Percentiles rank a stretch among this genome's conserved stretches.
These are phyloP conservation scores for Etheostoma perlongum DNA, from an alignment of 2,797 vertebrate genomes.

Conservation along the genomic window DNA sequence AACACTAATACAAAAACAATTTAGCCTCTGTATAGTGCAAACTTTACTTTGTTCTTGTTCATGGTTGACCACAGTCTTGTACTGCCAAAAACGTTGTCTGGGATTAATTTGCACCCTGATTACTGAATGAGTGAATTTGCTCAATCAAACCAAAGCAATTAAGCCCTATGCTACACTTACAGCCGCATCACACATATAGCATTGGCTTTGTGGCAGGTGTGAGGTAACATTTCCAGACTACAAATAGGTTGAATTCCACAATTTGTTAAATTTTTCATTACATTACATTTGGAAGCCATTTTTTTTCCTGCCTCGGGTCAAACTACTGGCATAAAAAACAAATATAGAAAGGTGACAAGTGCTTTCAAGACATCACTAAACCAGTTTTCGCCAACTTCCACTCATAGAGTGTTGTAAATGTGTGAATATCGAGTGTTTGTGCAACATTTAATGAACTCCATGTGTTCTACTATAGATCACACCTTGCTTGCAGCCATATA, in stretches of 20 bases:
- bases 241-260: neutral
- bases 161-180: neutral
- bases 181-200: neutral
- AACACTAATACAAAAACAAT: slow-evolving; percentile 4
- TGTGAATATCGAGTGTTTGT: slow-evolving; percentile 66
- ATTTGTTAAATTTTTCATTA: neutral
- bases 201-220: neutral
- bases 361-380: slow-evolving; percentile 53
- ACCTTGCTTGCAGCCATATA: slow-evolving; percentile 49
- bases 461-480: slow-evolving; percentile 61
- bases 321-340: slow-evolving; percentile 32
- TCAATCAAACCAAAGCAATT: slow-evolving; percentile 24
- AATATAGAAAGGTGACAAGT: slow-evolving; percentile 57
- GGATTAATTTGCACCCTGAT: slow-evolving; percentile 53
- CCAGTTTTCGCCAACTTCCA: slow-evolving; percentile 29
- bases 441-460: slow-evolving; percentile 62
- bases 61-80: slow-evolving; percentile 43
- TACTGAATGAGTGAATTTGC: slow-evolving; percentile 22
- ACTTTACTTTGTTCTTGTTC: slow-evolving; percentile 47
- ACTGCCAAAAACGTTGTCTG: slow-evolving; percentile 53
- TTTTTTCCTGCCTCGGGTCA: slow-evolving; percentile 2
- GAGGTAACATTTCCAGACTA: slow-evolving; percentile 2
- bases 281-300: neutral
- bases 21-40: slow-evolving; percentile 11
- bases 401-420: slow-evolving; percentile 54